Percentiles rank a stretch among this genome's conserved stretches.
Evolutionary conservation across 2,113 vertebrate genomes (phyloP).

Genomic region (Excalfactoria chinensis): DNA sequence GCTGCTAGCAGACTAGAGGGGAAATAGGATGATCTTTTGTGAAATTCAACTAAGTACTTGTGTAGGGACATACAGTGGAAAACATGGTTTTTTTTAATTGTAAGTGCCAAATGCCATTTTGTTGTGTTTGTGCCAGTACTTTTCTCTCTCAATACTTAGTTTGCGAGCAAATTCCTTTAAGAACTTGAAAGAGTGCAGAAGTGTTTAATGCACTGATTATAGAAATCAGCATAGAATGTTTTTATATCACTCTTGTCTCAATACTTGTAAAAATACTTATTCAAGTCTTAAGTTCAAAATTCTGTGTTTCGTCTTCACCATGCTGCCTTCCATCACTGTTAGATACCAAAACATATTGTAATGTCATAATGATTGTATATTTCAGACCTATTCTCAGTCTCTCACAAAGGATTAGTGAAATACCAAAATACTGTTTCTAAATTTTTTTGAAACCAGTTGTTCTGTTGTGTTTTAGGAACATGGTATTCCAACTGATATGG

Average conservation of each 20-base stretch:
- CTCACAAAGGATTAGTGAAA: not conserved
- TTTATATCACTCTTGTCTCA: not conserved
- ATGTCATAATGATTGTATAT: not conserved
- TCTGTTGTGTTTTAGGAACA: conserved; percentile 84
- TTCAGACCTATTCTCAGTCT: not conserved
- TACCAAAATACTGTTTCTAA: not conserved
- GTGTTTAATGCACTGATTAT: not conserved
- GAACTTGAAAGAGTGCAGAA: not conserved
- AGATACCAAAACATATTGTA: not conserved
- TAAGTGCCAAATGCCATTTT: not conserved
- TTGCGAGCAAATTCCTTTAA: not conserved
- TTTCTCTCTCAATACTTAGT: not conserved
- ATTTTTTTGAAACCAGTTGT: not conserved
- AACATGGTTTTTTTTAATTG: not conserved
- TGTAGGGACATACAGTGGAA: not conserved
- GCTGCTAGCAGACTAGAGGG: not conserved
- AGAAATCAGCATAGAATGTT: not conserved
- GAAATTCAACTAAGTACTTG: not conserved
- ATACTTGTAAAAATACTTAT: not conserved
- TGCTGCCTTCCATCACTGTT: not conserved
- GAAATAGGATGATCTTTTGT: not conserved
- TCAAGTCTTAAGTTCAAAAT: not conserved
- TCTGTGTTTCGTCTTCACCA: not conserved
- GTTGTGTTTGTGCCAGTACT: not conserved
- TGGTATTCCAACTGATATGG: conserved; percentile 92